A percentile compares a stretch with the other conserved stretches of the same genome.
Evolutionary conservation across 1,140 invertebrate species (phyloP).

Genomic region (Drosophila nasuta): DNA sequence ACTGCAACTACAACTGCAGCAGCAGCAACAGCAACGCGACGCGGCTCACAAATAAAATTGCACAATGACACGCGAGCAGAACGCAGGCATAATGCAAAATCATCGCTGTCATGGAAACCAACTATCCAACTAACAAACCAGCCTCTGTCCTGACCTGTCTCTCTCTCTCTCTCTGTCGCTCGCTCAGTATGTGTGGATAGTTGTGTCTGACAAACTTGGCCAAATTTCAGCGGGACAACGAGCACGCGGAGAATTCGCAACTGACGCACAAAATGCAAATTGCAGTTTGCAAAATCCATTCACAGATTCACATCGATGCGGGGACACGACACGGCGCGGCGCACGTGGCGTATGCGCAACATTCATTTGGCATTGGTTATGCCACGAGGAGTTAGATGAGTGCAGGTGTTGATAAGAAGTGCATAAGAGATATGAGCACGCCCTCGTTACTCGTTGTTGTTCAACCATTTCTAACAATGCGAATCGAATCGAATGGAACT

Average conservation of each 20-base stretch:
- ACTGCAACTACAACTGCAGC: conserved; percentile 11
- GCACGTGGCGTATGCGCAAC: conserved; percentile 39
- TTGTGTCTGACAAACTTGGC: conserved; percentile 45
- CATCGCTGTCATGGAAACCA: conserved; percentile 37
- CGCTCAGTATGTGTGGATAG: neutral
- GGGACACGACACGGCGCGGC: neutral
- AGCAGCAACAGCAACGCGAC: neutral
- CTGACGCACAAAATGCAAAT: conserved; percentile 41
- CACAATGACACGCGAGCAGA: conserved; percentile 26
- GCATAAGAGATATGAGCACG: conserved; percentile 3
- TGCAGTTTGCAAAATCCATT: conserved; percentile 40
- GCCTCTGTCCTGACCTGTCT: neutral
- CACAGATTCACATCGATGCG: conserved; percentile 27
- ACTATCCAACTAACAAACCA: conserved; percentile 24
- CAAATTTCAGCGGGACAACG: conserved; percentile 34
- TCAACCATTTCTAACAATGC: neutral
- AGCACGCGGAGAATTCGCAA: neutral
- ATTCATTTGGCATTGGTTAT: conserved; percentile 12
- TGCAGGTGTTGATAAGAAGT: conserved; percentile 3
- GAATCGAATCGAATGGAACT: neutral
- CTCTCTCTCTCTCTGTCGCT: no score
- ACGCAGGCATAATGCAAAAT: conserved; percentile 44
- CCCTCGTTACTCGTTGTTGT: no score
- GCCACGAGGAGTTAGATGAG: neutral
- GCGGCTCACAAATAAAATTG: conserved; percentile 35